Percentiles rank a stretch among this genome's conserved stretches.
phyloP scores from a whole-genome alignment of 2,113 vertebrate genomes.

The Aldabrachelys gigantea region DNA sequence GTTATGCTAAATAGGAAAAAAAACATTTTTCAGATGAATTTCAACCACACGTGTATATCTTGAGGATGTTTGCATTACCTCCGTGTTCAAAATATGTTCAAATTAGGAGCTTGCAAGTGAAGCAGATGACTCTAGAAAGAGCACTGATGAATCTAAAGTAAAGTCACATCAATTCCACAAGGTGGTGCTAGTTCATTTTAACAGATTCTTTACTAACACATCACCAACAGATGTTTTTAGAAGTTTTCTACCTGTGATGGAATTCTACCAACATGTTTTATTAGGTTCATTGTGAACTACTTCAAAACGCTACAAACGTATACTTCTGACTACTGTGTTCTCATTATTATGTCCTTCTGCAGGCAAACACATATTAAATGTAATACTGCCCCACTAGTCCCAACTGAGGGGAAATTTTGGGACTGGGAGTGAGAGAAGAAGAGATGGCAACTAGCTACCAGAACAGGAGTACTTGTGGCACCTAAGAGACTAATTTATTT shows the following conservation, averaged over 20 bases:
- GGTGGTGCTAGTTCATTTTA: not conserved
- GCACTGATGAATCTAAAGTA: not conserved
- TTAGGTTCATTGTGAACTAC: not conserved
- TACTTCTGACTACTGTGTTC: not conserved
- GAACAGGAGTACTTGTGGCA: no score
- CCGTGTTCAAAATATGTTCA: not conserved
- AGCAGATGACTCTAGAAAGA: not conserved
- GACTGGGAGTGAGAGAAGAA: not conserved
- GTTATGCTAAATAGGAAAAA: not conserved
- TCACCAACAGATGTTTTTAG: not conserved
- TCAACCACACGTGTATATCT: not conserved
- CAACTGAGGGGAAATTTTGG: rapidly evolving
- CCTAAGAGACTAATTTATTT: no score
- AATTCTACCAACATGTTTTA: not conserved
- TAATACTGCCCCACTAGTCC: rapidly evolving
- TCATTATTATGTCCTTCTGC: rapidly evolving
- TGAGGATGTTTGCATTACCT: no score
- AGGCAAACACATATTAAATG: rapidly evolving
- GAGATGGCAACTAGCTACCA: not conserved
- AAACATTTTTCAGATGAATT: not conserved
- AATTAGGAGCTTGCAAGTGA: rapidly evolving
- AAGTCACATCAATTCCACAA: not conserved
- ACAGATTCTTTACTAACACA: not conserved
- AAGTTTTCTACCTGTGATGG: not conserved
- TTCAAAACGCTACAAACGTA: rapidly evolving